phyloP scores from a whole-genome alignment of 2,113 vertebrate species.

The Dromaius novaehollandiae region DNA sequence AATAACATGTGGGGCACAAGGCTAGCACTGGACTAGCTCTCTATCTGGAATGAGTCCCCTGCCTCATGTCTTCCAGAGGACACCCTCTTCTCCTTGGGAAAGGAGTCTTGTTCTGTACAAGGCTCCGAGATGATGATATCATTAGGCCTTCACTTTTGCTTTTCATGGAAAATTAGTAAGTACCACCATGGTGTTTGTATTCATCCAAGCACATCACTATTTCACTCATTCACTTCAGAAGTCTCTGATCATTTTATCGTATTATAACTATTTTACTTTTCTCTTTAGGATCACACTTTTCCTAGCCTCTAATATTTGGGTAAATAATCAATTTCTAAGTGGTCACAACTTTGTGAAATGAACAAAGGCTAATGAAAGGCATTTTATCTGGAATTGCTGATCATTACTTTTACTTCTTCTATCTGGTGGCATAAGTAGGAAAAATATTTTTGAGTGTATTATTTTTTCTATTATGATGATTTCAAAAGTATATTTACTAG shows the following conservation, averaged over 20 bases:
- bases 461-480: background rate
- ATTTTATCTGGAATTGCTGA: background rate
- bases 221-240: background rate
- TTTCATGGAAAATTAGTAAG: background rate
- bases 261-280: background rate
- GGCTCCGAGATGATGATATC: background rate
- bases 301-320: background rate
- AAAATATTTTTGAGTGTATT: background rate
- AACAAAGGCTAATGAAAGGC: background rate
- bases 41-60: background rate
- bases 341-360: background rate
- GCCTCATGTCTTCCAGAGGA: background rate
- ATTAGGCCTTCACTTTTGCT: background rate
- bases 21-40: background rate
- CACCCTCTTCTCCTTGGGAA: background rate
- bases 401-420: background rate
- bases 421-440: background rate
- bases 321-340: background rate
- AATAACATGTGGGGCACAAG: fast-evolving
- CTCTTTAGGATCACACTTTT: background rate
- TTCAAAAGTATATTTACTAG: background rate
- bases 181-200: background rate
- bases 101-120: background rate
- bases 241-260: background rate
- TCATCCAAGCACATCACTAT: background rate